Evolutionary conservation across 2,888 invertebrate genomes (phyloP), one percentile per base, ranked within the genome.

Genomic region (Acronicta aceris): DNA sequence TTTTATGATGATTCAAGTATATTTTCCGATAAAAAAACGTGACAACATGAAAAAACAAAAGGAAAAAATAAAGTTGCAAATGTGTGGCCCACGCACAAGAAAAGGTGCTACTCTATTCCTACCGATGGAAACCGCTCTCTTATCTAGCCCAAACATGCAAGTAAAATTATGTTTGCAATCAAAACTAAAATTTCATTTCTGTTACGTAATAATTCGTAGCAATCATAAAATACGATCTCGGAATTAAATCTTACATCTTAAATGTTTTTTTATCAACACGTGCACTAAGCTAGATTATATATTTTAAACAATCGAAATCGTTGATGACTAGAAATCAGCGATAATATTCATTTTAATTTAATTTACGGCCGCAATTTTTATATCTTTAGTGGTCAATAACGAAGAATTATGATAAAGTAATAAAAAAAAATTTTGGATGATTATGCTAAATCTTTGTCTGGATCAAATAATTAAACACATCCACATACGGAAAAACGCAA

Each of bases 271-370:
- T 51, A 55, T 68, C 70, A 41, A 52, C 70, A 38, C 51, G 70
- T 69, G 58, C 41, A 51, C 21, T 50, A 33, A 46, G 49, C 9
- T 27, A 17, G 56, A 68, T 68, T 69, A 68, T 9, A 21, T 21
- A 21, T 21, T n/a, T 52, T n/a, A 57, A 57, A 53, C 41, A 64
- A 68, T 69, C 36, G 51, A 45, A 53, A 59, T 59, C 56, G 43
- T 15, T 47, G 57, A 54, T 70, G 69, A 70, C 69, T 70, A 70
- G 69, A 70, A 70, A 65, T 60, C 47, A 50, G 65, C 45, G 45
- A 70, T 70, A 69, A 38, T 2, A 7, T 33, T 10, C 8, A 33
- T 16, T 30, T 47, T n/a, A n/a, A n/a, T n/a, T 45, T 27, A 30
- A 47, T 36, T 48, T 48, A 30, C 16, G 30, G 21, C 21, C 13